A percentile compares a stretch with the other conserved stretches of the same genome.
Evolutionary conservation across 2,113 vertebrate species (phyloP).

Genomic region (Nycticryphes semicollaris): DNA sequence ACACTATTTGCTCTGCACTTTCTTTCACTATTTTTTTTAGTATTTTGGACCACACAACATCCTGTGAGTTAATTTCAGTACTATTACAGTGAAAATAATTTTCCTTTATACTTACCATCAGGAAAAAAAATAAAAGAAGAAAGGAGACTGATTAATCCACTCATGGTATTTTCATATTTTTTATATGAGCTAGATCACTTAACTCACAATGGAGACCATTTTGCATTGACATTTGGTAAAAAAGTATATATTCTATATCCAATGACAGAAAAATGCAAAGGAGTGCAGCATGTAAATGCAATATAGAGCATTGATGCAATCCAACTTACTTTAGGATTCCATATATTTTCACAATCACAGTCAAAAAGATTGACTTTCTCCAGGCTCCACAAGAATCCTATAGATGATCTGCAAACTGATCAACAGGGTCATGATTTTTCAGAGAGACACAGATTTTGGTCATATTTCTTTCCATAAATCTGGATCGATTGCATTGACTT

Average conservation of each 20-base stretch:
- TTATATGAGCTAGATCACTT: neutral
- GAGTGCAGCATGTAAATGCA: neutral
- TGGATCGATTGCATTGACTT: neutral
- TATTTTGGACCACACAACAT: neutral
- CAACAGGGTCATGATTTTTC: neutral
- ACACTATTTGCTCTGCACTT: neutral
- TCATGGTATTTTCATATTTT: neutral
- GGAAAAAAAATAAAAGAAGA: neutral
- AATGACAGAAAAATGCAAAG: neutral
- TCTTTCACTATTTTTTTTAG: neutral
- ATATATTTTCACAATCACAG: neutral
- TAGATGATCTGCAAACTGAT: neutral
- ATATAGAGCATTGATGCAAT: neutral
- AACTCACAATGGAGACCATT: neutral
- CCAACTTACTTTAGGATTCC: neutral
- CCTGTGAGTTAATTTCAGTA: neutral
- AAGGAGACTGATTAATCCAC: neutral
- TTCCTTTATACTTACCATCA: neutral
- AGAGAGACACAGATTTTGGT: neutral
- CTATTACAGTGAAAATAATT: neutral
- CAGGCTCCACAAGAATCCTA: neutral
- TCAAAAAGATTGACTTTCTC: neutral
- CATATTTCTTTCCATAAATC: neutral
- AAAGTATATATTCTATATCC: neutral
- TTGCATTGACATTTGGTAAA: neutral